Conservation (phyloP, 2,888 invertebrate species). For the Onchidella celtica region DNA sequence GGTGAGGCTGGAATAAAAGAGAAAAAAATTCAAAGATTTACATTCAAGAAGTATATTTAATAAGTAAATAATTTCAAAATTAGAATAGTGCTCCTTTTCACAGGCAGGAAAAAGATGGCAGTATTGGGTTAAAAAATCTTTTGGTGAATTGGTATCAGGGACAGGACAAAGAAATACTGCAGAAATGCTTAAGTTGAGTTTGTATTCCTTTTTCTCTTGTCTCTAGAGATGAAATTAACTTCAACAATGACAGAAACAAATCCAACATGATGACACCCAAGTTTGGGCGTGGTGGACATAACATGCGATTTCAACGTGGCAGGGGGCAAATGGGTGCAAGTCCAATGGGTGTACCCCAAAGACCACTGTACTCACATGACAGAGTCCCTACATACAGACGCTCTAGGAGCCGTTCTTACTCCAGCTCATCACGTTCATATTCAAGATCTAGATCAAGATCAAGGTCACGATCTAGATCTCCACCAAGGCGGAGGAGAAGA, state of each 20-base stretch:
- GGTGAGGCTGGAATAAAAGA: no score
- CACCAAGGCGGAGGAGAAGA: slow-evolving; percentile 53
- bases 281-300: slow-evolving; percentile 29
- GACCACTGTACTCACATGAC: slow-evolving; percentile 57
- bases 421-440: slow-evolving; percentile 70
- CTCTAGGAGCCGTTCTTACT: slow-evolving; percentile 67
- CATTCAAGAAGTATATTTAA: no score
- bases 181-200: no score
- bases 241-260: background rate
- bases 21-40: no score
- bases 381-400: slow-evolving; percentile 62
- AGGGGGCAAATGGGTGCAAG: slow-evolving; percentile 30
- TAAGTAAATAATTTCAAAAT: no score
- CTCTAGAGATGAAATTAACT: slow-evolving; percentile 9
- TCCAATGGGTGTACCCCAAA: slow-evolving; percentile 34
- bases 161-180: no score
- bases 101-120: background rate
- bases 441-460: slow-evolving; percentile 58
- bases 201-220: no score
- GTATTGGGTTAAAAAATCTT: background rate
- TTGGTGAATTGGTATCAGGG: no score
- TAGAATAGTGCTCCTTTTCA: no score
- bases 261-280: background rate
- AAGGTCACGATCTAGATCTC: slow-evolving; percentile 61
- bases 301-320: slow-evolving; percentile 16